Evolutionary conservation across 2,797 vertebrate genomes (phyloP).

Genomic region (Florisuga fusca): DNA sequence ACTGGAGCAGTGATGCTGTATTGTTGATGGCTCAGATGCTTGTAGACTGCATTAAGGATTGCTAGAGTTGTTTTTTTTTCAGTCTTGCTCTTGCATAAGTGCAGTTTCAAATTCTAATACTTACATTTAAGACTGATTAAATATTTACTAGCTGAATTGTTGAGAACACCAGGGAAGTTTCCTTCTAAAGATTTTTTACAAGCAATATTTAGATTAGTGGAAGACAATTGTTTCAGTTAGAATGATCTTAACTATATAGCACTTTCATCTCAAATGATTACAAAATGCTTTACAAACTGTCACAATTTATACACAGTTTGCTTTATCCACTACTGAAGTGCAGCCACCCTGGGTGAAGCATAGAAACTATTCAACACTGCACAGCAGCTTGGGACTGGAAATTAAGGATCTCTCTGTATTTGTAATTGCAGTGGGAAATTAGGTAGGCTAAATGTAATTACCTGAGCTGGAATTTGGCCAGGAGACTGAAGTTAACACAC

Average conservation of each 20-base stretch:
- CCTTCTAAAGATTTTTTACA: not conserved
- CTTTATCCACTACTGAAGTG: conserved; percentile 3
- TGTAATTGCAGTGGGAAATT: conserved; percentile 71
- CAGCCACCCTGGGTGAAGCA: conserved; percentile 38
- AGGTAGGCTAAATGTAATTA: conserved; percentile 69
- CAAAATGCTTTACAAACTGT: conserved; percentile 5
- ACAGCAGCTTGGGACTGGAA: conserved; percentile 49
- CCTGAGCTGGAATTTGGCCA: conserved; percentile 67
- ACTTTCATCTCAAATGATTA: not conserved
- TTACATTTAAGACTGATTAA: not conserved
- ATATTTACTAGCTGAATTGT: not conserved
- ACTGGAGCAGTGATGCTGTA: not conserved
- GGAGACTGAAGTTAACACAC: conserved; percentile 55
- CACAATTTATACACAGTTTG: not conserved
- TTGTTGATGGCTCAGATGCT: not conserved
- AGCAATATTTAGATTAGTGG: not conserved
- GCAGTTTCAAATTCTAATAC: not conserved
- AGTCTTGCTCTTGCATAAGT: not conserved
- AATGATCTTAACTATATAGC: not conserved
- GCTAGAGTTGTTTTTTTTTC: not conserved
- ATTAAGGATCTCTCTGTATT: conserved; percentile 50
- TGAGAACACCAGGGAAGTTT: not conserved
- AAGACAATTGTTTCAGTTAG: not conserved
- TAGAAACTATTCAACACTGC: not conserved
- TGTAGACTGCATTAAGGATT: not conserved